A percentile compares a stretch with the other conserved stretches of the same genome.
phyloP scores from a whole-genome alignment of 2,888 invertebrate species.

The Argyresthia goedartella region DNA sequence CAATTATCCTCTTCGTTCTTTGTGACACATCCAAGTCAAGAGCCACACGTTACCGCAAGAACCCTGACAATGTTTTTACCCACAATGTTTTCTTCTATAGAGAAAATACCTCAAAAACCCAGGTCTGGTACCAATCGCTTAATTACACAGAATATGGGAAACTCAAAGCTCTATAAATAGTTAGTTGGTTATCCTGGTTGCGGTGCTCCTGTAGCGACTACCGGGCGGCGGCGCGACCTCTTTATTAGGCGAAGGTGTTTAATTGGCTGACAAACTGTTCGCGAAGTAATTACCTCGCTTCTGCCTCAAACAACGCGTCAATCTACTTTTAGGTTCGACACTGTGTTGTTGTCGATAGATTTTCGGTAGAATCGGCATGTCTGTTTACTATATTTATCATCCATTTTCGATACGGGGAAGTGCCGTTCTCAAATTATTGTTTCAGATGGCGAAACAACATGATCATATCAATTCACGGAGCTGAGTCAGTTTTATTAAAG shows the following conservation, averaged over 20 bases:
- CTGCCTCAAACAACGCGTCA: constrained; percentile 58
- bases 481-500: too few relatives aligned
- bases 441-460: too few relatives aligned
- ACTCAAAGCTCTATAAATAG: background rate
- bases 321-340: constrained; percentile 38
- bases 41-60: too few relatives aligned
- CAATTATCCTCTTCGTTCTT: too few relatives aligned
- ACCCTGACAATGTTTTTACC: too few relatives aligned
- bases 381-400: constrained; percentile 2
- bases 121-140: background rate
- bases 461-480: too few relatives aligned
- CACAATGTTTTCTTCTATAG: background rate
- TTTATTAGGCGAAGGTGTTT: constrained; percentile 71
- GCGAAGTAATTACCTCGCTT: constrained; percentile 64
- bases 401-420: too few relatives aligned
- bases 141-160: background rate
- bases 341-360: constrained; percentile 11
- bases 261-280: constrained; percentile 69
- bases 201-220: background rate
- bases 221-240: constrained; percentile 20
- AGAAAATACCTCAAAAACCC: background rate
- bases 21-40: too few relatives aligned
- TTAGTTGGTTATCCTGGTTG: background rate
- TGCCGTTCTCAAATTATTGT: too few relatives aligned
- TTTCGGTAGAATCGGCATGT: constrained; percentile 5